Evolutionary conservation across 2,888 invertebrate species (phyloP).

Genomic region (Caenorhabditis sulstoni): DNA sequence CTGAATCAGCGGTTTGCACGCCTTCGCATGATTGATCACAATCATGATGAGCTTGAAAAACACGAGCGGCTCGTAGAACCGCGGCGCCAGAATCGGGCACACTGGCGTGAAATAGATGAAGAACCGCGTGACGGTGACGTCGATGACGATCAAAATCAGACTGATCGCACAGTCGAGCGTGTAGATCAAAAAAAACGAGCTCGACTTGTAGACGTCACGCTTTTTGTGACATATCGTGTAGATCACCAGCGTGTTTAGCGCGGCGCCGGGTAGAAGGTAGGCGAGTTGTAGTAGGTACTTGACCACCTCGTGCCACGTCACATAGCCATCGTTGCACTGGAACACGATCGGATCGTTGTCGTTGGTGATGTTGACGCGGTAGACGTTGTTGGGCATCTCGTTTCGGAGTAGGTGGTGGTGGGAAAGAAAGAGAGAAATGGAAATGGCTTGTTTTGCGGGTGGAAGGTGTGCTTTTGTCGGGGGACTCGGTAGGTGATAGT

Average conservation of each 20-base stretch:
- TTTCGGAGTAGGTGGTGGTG: no score
- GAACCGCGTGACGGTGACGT: slow-evolving; percentile 2
- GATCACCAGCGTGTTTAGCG: not conserved
- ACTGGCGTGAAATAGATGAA: slow-evolving; percentile 21
- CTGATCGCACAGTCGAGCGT: slow-evolving; percentile 3
- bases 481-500: no score
- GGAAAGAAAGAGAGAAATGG: no score
- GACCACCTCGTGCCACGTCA: not conserved
- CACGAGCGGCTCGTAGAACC: slow-evolving; percentile 16
- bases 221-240: slow-evolving; percentile 9
- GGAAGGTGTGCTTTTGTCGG: no score
- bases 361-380: slow-evolving; percentile 22
- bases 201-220: not conserved
- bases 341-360: slow-evolving; percentile 20
- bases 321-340: slow-evolving; percentile 6
- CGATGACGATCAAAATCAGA: not conserved
- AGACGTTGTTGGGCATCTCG: no score
- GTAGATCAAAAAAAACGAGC: slow-evolving; percentile 15
- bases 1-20: slow-evolving; percentile 19
- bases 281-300: slow-evolving; percentile 8
- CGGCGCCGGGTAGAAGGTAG: slow-evolving; percentile 9
- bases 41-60: slow-evolving; percentile 22
- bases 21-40: slow-evolving; percentile 9
- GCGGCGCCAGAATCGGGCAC: slow-evolving; percentile 4
- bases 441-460: no score